Evolutionary conservation across 2,113 vertebrate species (phyloP).

Genomic region (Romanogobio albipinnatus): DNA sequence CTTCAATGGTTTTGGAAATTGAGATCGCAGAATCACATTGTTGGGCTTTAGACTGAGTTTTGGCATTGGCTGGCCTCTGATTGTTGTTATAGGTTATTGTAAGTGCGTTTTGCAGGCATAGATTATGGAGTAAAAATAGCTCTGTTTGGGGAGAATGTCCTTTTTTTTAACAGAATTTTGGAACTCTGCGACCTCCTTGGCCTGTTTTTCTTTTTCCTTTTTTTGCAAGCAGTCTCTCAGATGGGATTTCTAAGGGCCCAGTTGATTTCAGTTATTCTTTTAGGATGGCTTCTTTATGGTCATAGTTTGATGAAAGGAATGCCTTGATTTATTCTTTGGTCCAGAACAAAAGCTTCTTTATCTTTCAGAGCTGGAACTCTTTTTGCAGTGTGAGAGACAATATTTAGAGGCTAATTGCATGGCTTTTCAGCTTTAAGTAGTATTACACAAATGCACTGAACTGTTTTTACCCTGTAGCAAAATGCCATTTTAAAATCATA

Average conservation of each 20-base stretch:
- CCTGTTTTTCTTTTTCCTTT: slow-evolving; percentile 22
- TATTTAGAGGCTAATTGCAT: slow-evolving; percentile 34
- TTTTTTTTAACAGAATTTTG: slow-evolving; percentile 53
- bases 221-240: not conserved
- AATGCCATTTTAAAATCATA: slow-evolving; percentile 19
- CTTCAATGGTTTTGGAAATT: slow-evolving; percentile 21
- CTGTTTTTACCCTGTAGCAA: slow-evolving; percentile 21
- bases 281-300: slow-evolving; percentile 19
- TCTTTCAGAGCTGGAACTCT: not conserved
- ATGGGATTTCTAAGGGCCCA: slow-evolving; percentile 28
- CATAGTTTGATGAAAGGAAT: not conserved
- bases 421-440: slow-evolving; percentile 34
- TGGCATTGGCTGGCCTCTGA: slow-evolving; percentile 23
- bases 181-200: slow-evolving; percentile 5
- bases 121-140: slow-evolving; percentile 44
- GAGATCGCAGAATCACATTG: not conserved
- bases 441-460: slow-evolving; percentile 25
- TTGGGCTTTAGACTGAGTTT: slow-evolving; percentile 22
- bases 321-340: slow-evolving; percentile 7
- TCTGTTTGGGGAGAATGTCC: slow-evolving; percentile 43
- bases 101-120: slow-evolving; percentile 35
- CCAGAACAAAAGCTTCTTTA: not conserved
- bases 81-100: slow-evolving; percentile 32
- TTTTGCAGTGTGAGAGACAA: slow-evolving; percentile 2
- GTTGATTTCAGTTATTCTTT: slow-evolving; percentile 47